Base-by-base conservation (phyloP, 2,888 invertebrate genomes). In the Tachina fera region DNA sequence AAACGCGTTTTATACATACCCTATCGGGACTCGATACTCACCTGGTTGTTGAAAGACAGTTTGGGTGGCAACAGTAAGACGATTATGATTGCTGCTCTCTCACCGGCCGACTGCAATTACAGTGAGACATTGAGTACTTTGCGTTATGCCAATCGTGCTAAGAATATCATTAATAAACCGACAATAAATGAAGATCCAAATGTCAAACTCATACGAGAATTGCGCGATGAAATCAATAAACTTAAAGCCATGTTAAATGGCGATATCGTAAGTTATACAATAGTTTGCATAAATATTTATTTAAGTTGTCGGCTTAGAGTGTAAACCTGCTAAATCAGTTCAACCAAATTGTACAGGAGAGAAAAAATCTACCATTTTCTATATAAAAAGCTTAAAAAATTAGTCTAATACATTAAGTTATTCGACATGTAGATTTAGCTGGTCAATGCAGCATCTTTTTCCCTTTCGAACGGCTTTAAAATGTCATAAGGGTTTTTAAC, bases 141-240 rank as follows among this genome's bases (percentile, higher is more conserved):
- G 70, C 94, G 97, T 10, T 97, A 97, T 93, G 97, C 97, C 3
- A 97, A 97, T 93, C 94, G 97, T 86, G 97, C 97, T 39, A 97
- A 97, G 93, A 97, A 97, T 91, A 97, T 97, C 88, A 96, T 97
- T 91, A 97, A 97, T 92, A 97, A 97, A 91, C 97, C 97, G 0
- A 97, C 97, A 51, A 96, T 97, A 90, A 97, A 97, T 92, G 97
- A 97, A 92, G 97, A 97, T 93, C 95, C 96, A 22, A 97, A 97
- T 93, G 97, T 97, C 71, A 97, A 96, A 92, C 94, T 97, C 61
- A 97, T 97, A 90, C 94, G 97, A 56, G 97, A 97, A 89, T 94
- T 97, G 45, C 93, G 97, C 31, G 96, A 96, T 90, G 97, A 97
- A 94, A 97, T 97, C 88, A 95, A 95, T 88, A 96, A 96, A 90